Conservation (phyloP, 1,140 invertebrate genomes). For the Brachionus calyciflorus region DNA sequence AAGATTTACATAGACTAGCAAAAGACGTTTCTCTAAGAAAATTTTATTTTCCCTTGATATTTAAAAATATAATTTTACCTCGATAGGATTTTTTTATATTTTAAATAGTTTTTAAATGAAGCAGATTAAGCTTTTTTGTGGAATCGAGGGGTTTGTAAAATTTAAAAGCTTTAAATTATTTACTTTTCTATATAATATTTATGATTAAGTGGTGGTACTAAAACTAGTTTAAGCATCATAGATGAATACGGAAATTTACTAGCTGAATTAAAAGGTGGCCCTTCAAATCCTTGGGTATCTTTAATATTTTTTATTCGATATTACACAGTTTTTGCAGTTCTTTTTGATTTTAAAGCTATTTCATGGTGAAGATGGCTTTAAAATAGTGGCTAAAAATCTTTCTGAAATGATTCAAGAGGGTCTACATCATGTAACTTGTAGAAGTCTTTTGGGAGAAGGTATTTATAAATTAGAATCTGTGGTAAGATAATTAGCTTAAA, state of each 20-base stretch:
- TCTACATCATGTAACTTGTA: neutral
- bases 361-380: conserved; percentile 4
- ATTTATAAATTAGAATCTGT: conserved; percentile 19
- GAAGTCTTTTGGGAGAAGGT: neutral
- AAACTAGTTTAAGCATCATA: conserved; percentile 2
- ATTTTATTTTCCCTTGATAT: too few relatives aligned
- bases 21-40: too few relatives aligned
- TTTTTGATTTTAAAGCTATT: conserved; percentile 1
- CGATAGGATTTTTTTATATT: too few relatives aligned
- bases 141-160: neutral
- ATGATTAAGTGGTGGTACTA: conserved; percentile 3
- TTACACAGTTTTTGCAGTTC: neutral
- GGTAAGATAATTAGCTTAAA: neutral
- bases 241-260: conserved; percentile 18
- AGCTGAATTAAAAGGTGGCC: neutral
- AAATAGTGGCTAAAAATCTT: neutral
- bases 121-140: too few relatives aligned
- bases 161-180: neutral
- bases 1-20: too few relatives aligned
- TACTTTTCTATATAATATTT: neutral
- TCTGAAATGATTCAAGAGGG: neutral
- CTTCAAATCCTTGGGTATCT: conserved; percentile 34
- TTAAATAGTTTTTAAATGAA: too few relatives aligned
- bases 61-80: too few relatives aligned
- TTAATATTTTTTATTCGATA: neutral